Evolutionary conservation across 2,797 vertebrate species (phyloP).

Genomic region (Antennarius maculatus): DNA sequence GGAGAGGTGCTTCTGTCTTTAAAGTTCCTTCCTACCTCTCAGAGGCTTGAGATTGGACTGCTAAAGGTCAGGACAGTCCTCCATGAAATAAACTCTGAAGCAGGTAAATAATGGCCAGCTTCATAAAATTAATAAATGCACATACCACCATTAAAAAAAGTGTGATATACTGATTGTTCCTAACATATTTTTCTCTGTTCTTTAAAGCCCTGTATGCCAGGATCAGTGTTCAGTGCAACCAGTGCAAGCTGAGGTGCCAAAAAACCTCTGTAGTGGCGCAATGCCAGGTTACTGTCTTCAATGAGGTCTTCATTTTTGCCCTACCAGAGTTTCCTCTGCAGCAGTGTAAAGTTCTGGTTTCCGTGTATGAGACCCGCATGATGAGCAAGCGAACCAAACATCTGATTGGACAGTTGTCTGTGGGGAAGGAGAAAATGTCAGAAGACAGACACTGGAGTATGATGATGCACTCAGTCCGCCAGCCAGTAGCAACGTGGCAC

Average conservation of each 20-base stretch:
- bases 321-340: slow-evolving; percentile 72
- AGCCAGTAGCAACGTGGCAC: slow-evolving; percentile 81
- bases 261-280: slow-evolving; percentile 71
- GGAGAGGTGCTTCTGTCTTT: slow-evolving; percentile 82
- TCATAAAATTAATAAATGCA: neutral
- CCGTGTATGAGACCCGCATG: slow-evolving; percentile 70
- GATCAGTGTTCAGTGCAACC: slow-evolving; percentile 80
- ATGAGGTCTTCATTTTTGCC: slow-evolving; percentile 81
- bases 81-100: slow-evolving; percentile 25
- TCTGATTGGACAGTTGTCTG: slow-evolving; percentile 76
- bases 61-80: slow-evolving; percentile 76
- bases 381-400: slow-evolving; percentile 63
- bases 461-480: slow-evolving; percentile 82
- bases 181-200: slow-evolving; percentile 15
- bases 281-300: slow-evolving; percentile 78
- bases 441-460: slow-evolving; percentile 80
- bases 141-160: neutral
- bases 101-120: slow-evolving; percentile 45
- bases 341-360: slow-evolving; percentile 75
- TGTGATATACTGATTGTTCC: neutral
- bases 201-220: slow-evolving; percentile 75
- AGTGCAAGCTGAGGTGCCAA: slow-evolving; percentile 78
- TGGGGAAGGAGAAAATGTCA: slow-evolving; percentile 68
- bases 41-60: slow-evolving; percentile 81
- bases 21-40: slow-evolving; percentile 82